Percentiles rank a stretch among this genome's conserved stretches.
Evolutionary conservation across 53 echinoderm and acorn worm species (phyloP).

Genomic region (Echinarachnius parma): DNA sequence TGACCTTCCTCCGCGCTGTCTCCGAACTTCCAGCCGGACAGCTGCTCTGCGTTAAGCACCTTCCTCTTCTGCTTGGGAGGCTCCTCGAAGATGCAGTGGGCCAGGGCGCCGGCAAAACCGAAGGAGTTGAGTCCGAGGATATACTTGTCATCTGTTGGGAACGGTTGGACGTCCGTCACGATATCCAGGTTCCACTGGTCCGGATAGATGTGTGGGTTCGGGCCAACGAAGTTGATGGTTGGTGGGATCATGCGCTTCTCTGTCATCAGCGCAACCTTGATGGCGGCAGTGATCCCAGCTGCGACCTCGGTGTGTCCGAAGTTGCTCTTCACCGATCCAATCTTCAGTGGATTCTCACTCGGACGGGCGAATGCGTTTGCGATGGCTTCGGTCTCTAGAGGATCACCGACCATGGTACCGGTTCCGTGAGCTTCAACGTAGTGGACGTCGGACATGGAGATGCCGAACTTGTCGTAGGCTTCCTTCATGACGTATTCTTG

Average conservation of each 20-base stretch:
- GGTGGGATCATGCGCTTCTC: constrained; percentile 74
- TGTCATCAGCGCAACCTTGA: constrained; percentile 92
- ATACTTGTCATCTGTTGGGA: constrained; percentile 49
- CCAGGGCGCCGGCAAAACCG: constrained; percentile 92
- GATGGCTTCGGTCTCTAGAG: constrained; percentile 89
- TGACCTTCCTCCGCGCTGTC: constrained; percentile 56
- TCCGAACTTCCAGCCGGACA: constrained; percentile 76
- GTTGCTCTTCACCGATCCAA: constrained; percentile 97
- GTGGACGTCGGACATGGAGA: constrained; percentile 74
- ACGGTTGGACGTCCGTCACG: constrained; percentile 59
- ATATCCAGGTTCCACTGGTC: constrained; percentile 71
- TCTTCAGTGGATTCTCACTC: constrained; percentile 64
- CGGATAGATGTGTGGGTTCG: constrained; percentile 80
- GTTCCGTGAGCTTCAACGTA: constrained; percentile 96
- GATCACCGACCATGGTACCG: constrained; percentile 95
- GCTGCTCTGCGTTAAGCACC: not conserved
- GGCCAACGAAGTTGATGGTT: constrained; percentile 79
- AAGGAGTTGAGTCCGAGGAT: constrained; percentile 90
- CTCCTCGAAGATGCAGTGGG: constrained; percentile 83
- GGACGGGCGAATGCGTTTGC: constrained; percentile 64
- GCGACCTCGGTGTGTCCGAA: constrained; percentile 93
- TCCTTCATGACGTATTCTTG: constrained; percentile 77
- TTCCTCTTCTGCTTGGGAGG: constrained; percentile 44
- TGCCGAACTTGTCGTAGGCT: constrained; percentile 69
- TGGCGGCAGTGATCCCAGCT: constrained; percentile 83